Conservation (phyloP, 2,797 vertebrate species). For the Etheostoma perlongum region DNA sequence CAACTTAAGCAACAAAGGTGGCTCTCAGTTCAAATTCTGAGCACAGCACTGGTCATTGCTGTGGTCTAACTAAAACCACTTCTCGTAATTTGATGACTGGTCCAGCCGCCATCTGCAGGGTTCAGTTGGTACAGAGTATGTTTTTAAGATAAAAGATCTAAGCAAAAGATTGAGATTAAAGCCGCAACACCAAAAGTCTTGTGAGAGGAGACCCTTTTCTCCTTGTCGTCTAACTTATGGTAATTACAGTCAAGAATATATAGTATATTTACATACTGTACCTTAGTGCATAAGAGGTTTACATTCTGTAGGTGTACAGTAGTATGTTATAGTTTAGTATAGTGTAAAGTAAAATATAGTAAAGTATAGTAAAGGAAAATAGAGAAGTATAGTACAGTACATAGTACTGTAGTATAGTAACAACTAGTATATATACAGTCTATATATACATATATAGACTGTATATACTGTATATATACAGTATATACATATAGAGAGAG, state of each 20-base stretch:
- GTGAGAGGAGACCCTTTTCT: neutral
- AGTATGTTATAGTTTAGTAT: neutral
- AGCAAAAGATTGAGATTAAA: neutral
- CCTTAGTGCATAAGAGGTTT: neutral
- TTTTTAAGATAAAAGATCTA: neutral
- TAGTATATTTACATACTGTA: neutral
- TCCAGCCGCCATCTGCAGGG: neutral
- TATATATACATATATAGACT: too few species aligned
- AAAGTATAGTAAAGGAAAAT: neutral
- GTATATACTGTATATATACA: too few species aligned
- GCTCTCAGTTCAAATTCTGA: neutral
- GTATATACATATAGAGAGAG: too few species aligned
- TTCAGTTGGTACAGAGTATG: neutral
- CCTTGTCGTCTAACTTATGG: neutral
- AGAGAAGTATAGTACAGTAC: neutral
- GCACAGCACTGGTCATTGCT: neutral
- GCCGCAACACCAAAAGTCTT: neutral
- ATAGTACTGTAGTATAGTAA: too few species aligned
- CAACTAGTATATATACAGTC: neutral
- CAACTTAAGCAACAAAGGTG: neutral
- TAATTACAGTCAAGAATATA: neutral
- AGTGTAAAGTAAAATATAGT: too few species aligned
- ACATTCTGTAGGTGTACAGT: neutral
- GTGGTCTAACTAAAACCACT: neutral
- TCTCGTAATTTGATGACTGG: neutral